phyloP scores from a whole-genome alignment of 2,797 vertebrate species.

The Amblyopsis hoosieri region DNA sequence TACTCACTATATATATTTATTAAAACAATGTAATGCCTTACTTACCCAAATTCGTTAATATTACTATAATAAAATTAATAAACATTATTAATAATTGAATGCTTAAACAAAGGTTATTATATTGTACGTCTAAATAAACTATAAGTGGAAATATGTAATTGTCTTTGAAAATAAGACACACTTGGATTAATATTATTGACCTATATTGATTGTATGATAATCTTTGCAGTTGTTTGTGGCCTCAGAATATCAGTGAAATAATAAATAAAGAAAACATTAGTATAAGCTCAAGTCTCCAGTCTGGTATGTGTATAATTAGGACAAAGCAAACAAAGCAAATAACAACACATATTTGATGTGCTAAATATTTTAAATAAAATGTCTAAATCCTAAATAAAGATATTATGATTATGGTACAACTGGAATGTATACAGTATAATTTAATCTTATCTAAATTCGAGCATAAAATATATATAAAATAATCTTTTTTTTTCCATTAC shows the following conservation, averaged over 20 bases:
- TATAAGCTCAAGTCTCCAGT: background rate
- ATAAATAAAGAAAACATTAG: background rate
- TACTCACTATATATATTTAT: slow-evolving; percentile 18
- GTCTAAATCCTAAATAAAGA: background rate
- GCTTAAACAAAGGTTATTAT: background rate
- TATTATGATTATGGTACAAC: too few relatives aligned
- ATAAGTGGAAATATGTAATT: background rate
- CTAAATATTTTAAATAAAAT: background rate
- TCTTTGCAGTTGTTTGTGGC: too few relatives aligned
- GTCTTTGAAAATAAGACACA: background rate
- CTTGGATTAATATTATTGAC: slow-evolving; percentile 1
- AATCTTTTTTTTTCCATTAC: too few relatives aligned
- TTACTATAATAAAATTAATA: background rate
- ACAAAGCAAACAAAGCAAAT: too few relatives aligned
- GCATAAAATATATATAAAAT: too few relatives aligned
- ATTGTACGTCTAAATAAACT: background rate
- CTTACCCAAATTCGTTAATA: background rate
- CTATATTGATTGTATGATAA: background rate
- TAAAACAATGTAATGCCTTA: slow-evolving; percentile 10
- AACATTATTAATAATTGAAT: slow-evolving; percentile 1
- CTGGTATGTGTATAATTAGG: too few relatives aligned
- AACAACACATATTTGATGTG: too few relatives aligned
- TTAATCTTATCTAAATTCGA: too few relatives aligned
- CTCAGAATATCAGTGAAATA: background rate
- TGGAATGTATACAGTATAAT: too few relatives aligned